Conservation (phyloP, 1,140 invertebrate genomes). For the Pentalonia nigronervosa region DNA sequence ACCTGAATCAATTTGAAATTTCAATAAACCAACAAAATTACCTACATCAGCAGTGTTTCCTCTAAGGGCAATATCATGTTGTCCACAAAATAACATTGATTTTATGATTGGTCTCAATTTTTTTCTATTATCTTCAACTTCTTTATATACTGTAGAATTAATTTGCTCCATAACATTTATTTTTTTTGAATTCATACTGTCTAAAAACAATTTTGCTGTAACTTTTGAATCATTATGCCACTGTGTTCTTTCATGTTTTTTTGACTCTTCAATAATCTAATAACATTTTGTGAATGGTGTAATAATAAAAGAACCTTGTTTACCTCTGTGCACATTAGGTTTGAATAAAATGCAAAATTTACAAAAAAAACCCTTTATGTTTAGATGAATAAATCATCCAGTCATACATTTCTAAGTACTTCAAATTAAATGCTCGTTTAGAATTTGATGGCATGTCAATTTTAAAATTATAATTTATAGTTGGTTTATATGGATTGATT, state of each 20-base stretch:
- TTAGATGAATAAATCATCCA: conserved; percentile 62
- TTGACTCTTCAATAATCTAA: conserved; percentile 60
- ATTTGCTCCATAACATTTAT: conserved; percentile 59
- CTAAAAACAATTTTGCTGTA: conserved; percentile 60
- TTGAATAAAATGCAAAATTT: conserved; percentile 61
- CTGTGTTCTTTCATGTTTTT: conserved; percentile 58
- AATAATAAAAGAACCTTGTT: conserved; percentile 60
- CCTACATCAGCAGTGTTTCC: too few species aligned
- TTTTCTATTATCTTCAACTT: conserved; percentile 57
- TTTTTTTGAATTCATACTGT: conserved; percentile 58
- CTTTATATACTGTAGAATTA: conserved; percentile 56
- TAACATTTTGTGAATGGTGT: conserved; percentile 60
- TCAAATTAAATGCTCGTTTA: conserved; percentile 7
- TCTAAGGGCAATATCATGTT: too few species aligned
- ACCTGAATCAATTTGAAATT: conserved; percentile 60
- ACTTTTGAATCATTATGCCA: conserved; percentile 59
- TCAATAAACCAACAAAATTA: conserved; percentile 61
- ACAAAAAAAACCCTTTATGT: conserved; percentile 62
- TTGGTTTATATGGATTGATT: neutral
- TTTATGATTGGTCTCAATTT: too few species aligned
- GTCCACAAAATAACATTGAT: too few species aligned
- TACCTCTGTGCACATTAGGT: conserved; percentile 58
- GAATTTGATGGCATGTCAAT: neutral
- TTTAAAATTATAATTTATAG: conserved; percentile 3
- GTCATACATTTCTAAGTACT: neutral